Conservation (phyloP, 2,888 invertebrate genomes). For the Volucella bombylans region DNA sequence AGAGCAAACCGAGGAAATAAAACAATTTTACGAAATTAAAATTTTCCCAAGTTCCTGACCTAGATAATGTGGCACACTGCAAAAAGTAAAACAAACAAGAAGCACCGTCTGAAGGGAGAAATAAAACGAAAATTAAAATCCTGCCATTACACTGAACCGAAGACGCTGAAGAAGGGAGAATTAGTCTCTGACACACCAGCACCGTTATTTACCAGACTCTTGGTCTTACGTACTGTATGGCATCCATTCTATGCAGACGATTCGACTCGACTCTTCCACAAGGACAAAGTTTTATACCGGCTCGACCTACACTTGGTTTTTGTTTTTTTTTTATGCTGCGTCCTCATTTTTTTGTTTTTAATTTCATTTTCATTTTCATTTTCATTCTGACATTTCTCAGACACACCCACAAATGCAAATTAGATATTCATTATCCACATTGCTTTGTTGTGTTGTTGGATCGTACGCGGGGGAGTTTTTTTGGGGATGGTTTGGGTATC, state of each 20-base stretch:
- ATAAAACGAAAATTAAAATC: conserved; percentile 74
- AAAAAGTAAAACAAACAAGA: conserved; percentile 71
- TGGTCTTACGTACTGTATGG: conserved; percentile 12
- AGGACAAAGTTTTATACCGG: conserved; percentile 72
- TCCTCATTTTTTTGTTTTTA: conserved; percentile 66
- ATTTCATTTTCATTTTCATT: conserved; percentile 74
- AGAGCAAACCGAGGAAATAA: not conserved
- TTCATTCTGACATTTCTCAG: conserved; percentile 66
- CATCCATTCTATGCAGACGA: conserved; percentile 32
- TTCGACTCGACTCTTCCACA: conserved; percentile 29
- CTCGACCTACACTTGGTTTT: conserved; percentile 59
- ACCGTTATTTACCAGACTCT: conserved; percentile 7
- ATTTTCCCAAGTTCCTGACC: conserved; percentile 72
- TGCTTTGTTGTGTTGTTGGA: conserved; percentile 33
- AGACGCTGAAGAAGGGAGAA: conserved; percentile 43
- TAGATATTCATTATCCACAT: conserved; percentile 72
- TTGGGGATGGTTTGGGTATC: conserved; percentile 7
- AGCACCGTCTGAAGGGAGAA: conserved; percentile 45
- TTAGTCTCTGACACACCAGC: conserved; percentile 65
- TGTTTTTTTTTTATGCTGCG: not conserved
- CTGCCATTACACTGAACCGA: conserved; percentile 68
- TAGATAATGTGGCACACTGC: conserved; percentile 67
- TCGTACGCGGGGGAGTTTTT: not conserved
- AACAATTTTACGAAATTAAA: conserved; percentile 64
- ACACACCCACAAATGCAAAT: conserved; percentile 74